These are phyloP conservation scores for Mormoops blainvillei DNA, from an alignment of 2,113 vertebrate genomes.

Conservation along the genomic window DNA sequence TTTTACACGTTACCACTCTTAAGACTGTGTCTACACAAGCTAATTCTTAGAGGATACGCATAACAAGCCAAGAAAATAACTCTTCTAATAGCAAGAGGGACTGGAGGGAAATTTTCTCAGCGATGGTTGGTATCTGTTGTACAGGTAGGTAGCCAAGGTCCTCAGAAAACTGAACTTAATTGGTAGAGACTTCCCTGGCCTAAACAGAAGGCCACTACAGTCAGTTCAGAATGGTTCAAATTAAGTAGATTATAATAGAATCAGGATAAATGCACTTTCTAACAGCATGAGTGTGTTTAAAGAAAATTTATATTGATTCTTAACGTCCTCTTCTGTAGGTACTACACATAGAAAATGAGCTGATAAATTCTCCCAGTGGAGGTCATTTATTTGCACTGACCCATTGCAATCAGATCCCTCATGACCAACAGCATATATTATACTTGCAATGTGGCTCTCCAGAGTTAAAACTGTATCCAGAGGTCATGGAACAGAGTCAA, in stretches of 20 bases:
- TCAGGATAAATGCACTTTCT: slow-evolving; percentile 1
- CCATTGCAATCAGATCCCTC: neutral
- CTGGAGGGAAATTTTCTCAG: neutral
- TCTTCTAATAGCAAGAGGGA: slow-evolving; percentile 17
- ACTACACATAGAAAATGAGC: neutral
- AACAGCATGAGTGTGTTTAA: neutral
- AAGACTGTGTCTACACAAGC: neutral
- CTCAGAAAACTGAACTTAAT: neutral
- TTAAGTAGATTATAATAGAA: slow-evolving; percentile 6
- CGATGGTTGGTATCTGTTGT: neutral
- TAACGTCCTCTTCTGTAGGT: neutral
- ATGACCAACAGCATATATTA: neutral
- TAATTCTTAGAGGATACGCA: neutral
- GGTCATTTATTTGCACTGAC: slow-evolving; percentile 16
- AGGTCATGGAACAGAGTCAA: slow-evolving; percentile 9
- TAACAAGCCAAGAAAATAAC: slow-evolving; percentile 4
- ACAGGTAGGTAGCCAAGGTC: neutral
- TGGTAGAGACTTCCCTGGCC: neutral
- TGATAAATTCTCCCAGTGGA: neutral
- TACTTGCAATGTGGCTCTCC: neutral
- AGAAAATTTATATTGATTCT: slow-evolving; percentile 12
- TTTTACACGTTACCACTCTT: neutral
- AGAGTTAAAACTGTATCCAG: neutral
- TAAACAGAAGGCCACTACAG: neutral
- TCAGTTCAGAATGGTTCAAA: neutral